A percentile compares a stretch with the other conserved stretches of the same genome.
These are phyloP conservation scores for western clawed frog (Xenopus tropicalis) DNA, from an alignment of 2,113 vertebrate genomes.

Conservation along the genomic window UCB_Xtro_10.0 CM004445.2:125007001-125007500, in stretches of 20 bases:
- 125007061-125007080: slow-evolving; percentile 17
- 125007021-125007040: slow-evolving; percentile 23
- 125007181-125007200: neutral
- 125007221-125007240: too few relatives aligned
- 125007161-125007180: slow-evolving; percentile 17
- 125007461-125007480: slow-evolving; percentile 12
- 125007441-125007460: neutral
- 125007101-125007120: slow-evolving; percentile 31
- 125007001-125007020: slow-evolving; percentile 22
- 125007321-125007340: too few relatives aligned
- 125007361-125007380: too few relatives aligned
- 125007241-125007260: too few relatives aligned
- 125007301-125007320: too few relatives aligned
- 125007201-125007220: slow-evolving; percentile 5
- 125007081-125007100: slow-evolving; percentile 27
- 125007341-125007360: too few relatives aligned
- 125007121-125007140: slow-evolving; percentile 40
- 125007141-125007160: slow-evolving; percentile 14
- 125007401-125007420: neutral
- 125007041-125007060: slow-evolving; percentile 42
- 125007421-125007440: slow-evolving; percentile 17
- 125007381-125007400: neutral
- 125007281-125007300: too few relatives aligned
- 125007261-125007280: too few relatives aligned
- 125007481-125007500: slow-evolving; percentile 26